Evolutionary conservation across 2,797 vertebrate species (phyloP).

Genomic region (Danio tinwini): DNA sequence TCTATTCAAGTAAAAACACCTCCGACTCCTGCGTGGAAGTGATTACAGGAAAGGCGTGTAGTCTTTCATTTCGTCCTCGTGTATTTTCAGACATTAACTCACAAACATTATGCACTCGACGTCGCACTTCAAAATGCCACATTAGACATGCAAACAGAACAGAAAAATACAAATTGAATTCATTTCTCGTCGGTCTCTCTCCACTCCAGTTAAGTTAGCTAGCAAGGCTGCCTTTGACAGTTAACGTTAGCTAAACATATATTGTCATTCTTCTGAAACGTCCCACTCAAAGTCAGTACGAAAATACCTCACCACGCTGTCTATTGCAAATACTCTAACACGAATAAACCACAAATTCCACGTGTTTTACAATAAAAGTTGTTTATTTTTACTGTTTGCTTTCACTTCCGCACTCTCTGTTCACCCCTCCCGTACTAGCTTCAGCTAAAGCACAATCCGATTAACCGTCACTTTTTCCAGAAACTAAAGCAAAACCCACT

Average conservation of each 20-base stretch:
- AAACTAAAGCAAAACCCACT: conserved; percentile 61
- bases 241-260: conserved; percentile 30
- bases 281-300: background rate
- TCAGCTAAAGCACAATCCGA: conserved; percentile 43
- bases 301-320: background rate
- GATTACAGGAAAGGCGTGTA: conserved; percentile 13
- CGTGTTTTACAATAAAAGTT: conserved; percentile 30
- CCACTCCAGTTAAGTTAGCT: conserved; percentile 29
- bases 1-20: background rate
- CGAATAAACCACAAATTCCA: background rate
- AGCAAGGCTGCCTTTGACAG: conserved; percentile 4
- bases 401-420: conserved; percentile 51
- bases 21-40: background rate
- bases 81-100: background rate
- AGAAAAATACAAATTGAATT: background rate
- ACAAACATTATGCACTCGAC: background rate
- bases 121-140: background rate
- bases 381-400: conserved; percentile 13
- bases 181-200: background rate
- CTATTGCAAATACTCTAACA: background rate
- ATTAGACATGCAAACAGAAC: background rate
- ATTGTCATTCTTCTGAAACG: conserved; percentile 1
- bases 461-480: conserved; percentile 61
- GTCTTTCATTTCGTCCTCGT: background rate
- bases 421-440: conserved; percentile 46